Percentiles rank a stretch among this genome's conserved stretches.
Evolutionary conservation across 2,797 vertebrate species (phyloP).

Genomic region (Onychomys arenicola): DNA sequence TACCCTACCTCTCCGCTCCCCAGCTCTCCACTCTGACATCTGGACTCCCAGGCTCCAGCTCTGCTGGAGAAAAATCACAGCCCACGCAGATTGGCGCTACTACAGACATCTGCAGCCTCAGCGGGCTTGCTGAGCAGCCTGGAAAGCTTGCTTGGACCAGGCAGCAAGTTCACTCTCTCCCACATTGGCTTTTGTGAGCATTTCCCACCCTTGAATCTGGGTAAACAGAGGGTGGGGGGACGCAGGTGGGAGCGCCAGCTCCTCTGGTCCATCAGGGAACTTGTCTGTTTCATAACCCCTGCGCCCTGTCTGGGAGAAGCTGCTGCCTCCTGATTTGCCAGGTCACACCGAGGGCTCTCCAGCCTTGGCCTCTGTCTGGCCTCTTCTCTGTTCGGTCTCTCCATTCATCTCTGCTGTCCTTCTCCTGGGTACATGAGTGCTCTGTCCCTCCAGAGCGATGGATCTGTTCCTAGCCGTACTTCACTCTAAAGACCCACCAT

Average conservation of each 20-base stretch:
- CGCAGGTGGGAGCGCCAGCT: background rate
- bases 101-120: constrained; percentile 31
- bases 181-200: background rate
- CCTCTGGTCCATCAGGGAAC: background rate
- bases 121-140: constrained; percentile 25
- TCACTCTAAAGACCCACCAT: background rate
- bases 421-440: background rate
- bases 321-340: background rate
- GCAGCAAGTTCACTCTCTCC: background rate
- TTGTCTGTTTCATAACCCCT: background rate
- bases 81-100: constrained; percentile 47
- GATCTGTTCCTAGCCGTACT: background rate
- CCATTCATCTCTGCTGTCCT: background rate
- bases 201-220: background rate
- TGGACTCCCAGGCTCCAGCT: constrained; percentile 47
- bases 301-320: background rate
- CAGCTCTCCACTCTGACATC: background rate
- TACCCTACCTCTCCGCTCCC: background rate
- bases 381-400: background rate
- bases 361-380: background rate
- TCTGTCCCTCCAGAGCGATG: background rate
- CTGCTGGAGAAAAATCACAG: constrained; percentile 59
- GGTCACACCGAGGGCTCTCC: background rate
- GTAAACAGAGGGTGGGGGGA: background rate
- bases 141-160: constrained; percentile 28